Base-by-base conservation (phyloP, 2,797 vertebrate genomes). In the Percopsis omiscomaycus region DNA sequence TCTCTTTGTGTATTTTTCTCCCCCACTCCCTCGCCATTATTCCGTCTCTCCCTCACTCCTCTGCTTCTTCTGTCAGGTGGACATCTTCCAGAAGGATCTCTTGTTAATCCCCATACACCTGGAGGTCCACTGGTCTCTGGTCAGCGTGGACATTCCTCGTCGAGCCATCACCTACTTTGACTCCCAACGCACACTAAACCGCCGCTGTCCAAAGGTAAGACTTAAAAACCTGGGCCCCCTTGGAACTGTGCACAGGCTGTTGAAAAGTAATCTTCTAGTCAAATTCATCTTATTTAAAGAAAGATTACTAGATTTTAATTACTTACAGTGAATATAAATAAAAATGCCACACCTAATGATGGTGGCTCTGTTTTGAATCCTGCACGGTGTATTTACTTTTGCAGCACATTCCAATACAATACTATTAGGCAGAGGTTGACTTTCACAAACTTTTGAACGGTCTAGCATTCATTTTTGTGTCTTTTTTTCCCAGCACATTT, bases 61-160 rank as follows among this genome's bases (percentile, higher is more conserved):
- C 22, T 14, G 1, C 46, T 50, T 6, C 16, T 0, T 53, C 16
- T 3, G 14, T 15, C 75, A 97, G 96, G 96, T 96, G 64, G 95
- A 98, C 81, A 97, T 98, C 83, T 98, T 98, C 77, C 94, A 95
- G 81, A 98, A 98, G 84, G 93, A 95, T 75, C 89, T 97, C 55
- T 79, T 98, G 81, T 82, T 98, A 70, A 96, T 98, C 84, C 96
- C 96, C 46, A 96, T 98, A 80, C 96, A 97, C 82, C 87, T 98
- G 81, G 96, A 98, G 84, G 96, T 98, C 0, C 96, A 98, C 68
- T 98, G 96, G 96, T 98, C 96, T 0, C 92, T 98, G 64, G 92
- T 98, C 72, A 96, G 94, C 1, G 96, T 98, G 2, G 94, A 97
- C 51, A 96, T 98, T 66, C 88, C 87, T 2, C 89, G 69, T 1